Conservation (phyloP, 2,113 vertebrate genomes). For the Xiphorhynchus elegans region DNA sequence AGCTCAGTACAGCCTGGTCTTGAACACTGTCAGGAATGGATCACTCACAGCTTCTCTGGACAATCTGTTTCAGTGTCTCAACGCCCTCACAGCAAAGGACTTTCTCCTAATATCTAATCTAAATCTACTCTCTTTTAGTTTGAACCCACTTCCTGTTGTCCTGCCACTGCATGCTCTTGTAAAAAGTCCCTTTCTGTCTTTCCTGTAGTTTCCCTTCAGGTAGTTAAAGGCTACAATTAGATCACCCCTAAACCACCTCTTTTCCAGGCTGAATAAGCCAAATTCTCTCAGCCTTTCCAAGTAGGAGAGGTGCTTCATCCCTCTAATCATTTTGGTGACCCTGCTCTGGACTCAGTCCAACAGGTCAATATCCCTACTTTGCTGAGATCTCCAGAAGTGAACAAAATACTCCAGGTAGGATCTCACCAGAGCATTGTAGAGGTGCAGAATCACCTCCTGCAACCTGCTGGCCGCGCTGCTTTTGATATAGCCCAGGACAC, state of each 20-base stretch:
- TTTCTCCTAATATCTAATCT: not conserved
- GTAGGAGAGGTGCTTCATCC: not conserved
- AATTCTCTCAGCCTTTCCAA: not conserved
- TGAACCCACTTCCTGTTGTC: not conserved
- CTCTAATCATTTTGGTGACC: not conserved
- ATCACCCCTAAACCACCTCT: not conserved
- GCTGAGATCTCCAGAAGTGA: not conserved
- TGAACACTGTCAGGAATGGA: not conserved
- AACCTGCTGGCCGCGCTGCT: not conserved
- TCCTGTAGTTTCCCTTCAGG: not conserved
- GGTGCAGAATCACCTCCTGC: not conserved
- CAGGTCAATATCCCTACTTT: not conserved
- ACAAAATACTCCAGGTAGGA: no score
- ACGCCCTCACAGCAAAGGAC: not conserved
- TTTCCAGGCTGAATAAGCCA: not conserved
- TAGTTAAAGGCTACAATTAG: not conserved
- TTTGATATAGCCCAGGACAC: not conserved
- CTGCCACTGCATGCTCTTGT: not conserved
- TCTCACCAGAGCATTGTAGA: not conserved
- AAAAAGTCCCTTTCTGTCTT: not conserved
- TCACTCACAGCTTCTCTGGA: not conserved
- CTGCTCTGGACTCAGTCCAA: not conserved
- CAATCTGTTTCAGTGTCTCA: not conserved
- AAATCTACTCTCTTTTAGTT: not conserved
- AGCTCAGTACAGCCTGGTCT: not conserved